Conservation (phyloP, 2,113 vertebrate species). For the Orycteropus afer region DNA sequence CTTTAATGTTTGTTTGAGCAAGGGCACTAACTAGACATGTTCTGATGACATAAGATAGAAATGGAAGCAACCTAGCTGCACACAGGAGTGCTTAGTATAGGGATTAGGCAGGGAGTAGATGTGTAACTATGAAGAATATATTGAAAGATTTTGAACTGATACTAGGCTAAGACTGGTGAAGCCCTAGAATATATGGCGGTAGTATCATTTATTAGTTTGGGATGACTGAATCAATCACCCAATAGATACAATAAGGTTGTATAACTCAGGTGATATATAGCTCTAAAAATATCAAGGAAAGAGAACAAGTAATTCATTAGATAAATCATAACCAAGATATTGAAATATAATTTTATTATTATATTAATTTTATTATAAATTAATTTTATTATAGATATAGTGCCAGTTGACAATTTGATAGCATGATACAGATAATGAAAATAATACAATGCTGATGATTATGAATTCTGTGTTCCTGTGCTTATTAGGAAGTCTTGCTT, state of each 20-base stretch:
- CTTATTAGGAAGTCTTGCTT: background rate
- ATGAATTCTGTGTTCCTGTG: background rate
- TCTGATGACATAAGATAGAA: conserved; percentile 19
- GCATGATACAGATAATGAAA: background rate
- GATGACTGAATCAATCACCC: background rate
- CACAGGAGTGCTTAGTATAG: background rate
- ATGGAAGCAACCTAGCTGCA: background rate
- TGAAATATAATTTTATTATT: background rate
- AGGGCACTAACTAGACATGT: background rate
- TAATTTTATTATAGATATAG: background rate
- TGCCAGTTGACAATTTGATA: background rate
- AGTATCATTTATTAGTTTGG: background rate
- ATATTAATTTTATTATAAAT: no score
- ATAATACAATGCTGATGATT: background rate
- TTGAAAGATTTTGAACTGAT: background rate
- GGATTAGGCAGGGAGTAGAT: background rate
- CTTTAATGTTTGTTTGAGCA: background rate
- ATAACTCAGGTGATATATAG: background rate
- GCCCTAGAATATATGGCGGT: background rate
- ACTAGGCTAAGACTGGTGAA: background rate
- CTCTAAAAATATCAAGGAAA: background rate
- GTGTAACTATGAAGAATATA: background rate
- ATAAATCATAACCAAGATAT: background rate
- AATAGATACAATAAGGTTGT: background rate
- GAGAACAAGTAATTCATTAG: background rate